Base-by-base conservation (phyloP, 2,888 invertebrate species). In the Brachyptera risi region DNA sequence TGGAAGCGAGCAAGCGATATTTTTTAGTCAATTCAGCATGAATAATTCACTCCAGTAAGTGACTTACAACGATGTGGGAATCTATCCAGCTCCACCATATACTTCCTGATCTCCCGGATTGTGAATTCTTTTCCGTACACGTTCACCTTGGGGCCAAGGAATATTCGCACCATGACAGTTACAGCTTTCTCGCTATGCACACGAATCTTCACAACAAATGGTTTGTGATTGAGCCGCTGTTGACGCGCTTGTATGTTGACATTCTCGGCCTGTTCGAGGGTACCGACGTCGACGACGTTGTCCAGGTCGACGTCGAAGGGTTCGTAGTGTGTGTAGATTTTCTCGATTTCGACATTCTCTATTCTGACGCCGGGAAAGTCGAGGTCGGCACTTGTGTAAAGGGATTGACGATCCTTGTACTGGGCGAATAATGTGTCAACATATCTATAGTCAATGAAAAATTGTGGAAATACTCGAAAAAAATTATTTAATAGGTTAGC, bases 101-200 rank as follows among this genome's bases (percentile, higher is more conserved):
- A 81, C 27, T 81, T 69, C 47, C 84, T 81, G 74, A 83, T 83
- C 15, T 83, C 75, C 63, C 79, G 77, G n/a, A 86, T 70, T 62
- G 74, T 73, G 15, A 83, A 69, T 21, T 79, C 70, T 38, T 79
- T 79, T 50, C 80, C 80, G 54, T 78, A 70, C 62, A 81, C 72
- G 69, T 87, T 84, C 69, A 80, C 79, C 73, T 86, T 87, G 1
- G 88, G 88, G 71, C 86, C 88, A 65, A 87, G 73, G 78, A n/a
- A n/a, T n/a, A n/a, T n/a, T n/a, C n/a, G n/a, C n/a, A 88, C 81
- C 11, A 86, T 81, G 65, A 80, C 81, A 69, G 83, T 81, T 4
- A 75, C 76, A n/a, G 77, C 70, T 65, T 82, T 80, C 68, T 83
- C 81, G 31, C 84, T 82, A n/a, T 76, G 67, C 19, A 86, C 75